Evolutionary conservation across 2,888 invertebrate genomes (phyloP).

Genomic region (Byasa hedistus): DNA sequence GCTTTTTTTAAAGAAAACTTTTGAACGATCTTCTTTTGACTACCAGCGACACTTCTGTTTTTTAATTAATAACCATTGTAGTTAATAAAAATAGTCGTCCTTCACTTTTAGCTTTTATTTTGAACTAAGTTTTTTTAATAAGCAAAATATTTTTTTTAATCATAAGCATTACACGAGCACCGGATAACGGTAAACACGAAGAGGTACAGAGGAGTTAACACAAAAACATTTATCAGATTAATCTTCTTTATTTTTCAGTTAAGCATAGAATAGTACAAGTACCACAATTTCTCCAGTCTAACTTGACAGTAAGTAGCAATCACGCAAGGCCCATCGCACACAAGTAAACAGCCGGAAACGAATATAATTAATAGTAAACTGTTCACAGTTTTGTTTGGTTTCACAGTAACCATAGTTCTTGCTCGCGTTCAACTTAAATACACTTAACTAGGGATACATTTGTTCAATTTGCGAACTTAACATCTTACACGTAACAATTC

Average conservation of each 20-base stretch:
- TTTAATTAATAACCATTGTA: too few relatives aligned
- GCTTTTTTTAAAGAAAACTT: too few relatives aligned
- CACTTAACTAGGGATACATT: slow-evolving; percentile 41
- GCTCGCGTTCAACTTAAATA: slow-evolving; percentile 34
- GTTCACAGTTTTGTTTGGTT: slow-evolving; percentile 35
- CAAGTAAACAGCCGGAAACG: slow-evolving; percentile 43
- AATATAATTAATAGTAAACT: slow-evolving; percentile 36
- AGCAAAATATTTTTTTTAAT: too few relatives aligned
- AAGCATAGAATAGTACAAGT: slow-evolving; percentile 79
- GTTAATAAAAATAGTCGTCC: too few relatives aligned
- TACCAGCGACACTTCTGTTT: too few relatives aligned
- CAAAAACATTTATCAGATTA: slow-evolving; percentile 56
- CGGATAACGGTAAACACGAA: background rate
- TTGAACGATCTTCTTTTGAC: too few relatives aligned
- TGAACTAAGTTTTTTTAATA: too few relatives aligned
- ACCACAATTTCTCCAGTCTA: slow-evolving; percentile 74
- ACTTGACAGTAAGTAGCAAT: slow-evolving; percentile 56
- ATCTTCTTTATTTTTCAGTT: slow-evolving; percentile 77
- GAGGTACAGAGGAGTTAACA: slow-evolving; percentile 5
- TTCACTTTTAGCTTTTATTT: too few relatives aligned
- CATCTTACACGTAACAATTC: slow-evolving; percentile 50
- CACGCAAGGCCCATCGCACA: slow-evolving; percentile 50
- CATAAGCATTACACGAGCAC: too few relatives aligned
- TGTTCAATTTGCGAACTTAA: slow-evolving; percentile 58
- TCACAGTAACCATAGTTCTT: slow-evolving; percentile 23